These are phyloP conservation scores for Drosophila yooni DNA, from an alignment of 2,888 invertebrate species.

Conservation along the genomic window DNA sequence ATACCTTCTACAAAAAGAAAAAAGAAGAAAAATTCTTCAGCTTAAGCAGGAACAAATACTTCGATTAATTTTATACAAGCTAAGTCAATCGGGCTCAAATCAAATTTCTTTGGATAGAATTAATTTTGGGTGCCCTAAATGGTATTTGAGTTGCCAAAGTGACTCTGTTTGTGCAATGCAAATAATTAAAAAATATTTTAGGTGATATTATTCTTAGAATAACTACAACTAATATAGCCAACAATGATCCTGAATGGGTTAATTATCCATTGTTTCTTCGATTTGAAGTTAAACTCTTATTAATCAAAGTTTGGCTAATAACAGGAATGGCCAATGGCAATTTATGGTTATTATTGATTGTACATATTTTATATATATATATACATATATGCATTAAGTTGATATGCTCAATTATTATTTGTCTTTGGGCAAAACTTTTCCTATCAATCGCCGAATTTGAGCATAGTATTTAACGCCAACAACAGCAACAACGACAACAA, in stretches of 20 bases:
- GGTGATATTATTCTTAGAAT: too few species aligned
- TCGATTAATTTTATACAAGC: too few species aligned
- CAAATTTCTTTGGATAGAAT: too few species aligned
- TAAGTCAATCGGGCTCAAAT: too few species aligned
- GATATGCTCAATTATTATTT: conserved; percentile 9
- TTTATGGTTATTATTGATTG: neutral
- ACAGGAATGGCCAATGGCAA: neutral
- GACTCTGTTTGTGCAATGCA: too few species aligned
- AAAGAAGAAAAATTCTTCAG: too few species aligned
- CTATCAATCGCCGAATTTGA: conserved; percentile 28
- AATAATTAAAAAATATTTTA: too few species aligned
- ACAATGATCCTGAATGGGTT: neutral
- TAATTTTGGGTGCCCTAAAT: too few species aligned
- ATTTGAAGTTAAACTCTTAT: neutral
- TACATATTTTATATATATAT: neutral
- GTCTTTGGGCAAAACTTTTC: conserved; percentile 11
- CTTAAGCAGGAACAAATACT: too few species aligned
- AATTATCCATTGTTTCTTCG: neutral
- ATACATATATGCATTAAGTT: neutral
- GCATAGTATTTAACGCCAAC: conserved; percentile 22
- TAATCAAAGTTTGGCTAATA: neutral
- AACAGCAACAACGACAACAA: conserved; percentile 8
- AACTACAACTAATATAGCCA: neutral
- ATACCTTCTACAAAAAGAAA: too few species aligned
- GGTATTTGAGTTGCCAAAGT: too few species aligned